Evolutionary conservation across 30 jellyfish, hydroid and myxozoan species (phyloP).

Genomic region (Nemopilema nomurai): DNA sequence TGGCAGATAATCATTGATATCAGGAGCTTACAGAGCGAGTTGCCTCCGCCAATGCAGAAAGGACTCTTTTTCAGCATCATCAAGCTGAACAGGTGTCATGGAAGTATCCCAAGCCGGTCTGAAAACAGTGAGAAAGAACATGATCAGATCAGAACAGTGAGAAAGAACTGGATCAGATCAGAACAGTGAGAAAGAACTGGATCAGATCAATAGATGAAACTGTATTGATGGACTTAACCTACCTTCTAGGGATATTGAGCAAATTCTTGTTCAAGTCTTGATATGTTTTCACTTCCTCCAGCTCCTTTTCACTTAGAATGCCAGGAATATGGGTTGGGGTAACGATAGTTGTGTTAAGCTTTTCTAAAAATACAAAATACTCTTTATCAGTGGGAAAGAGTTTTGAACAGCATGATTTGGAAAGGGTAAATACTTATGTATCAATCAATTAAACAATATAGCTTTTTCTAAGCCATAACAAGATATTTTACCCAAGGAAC

Average conservation of each 20-base stretch:
- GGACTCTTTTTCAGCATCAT: conserved; percentile 67
- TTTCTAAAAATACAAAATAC: conserved; percentile 62
- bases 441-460: too few relatives aligned
- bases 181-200: not conserved
- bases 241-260: conserved; percentile 94
- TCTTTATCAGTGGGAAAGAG: not conserved
- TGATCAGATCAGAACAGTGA: not conserved
- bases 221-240: not conserved
- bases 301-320: conserved; percentile 79
- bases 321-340: conserved; percentile 78
- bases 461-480: too few relatives aligned
- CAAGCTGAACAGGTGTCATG: conserved; percentile 82
- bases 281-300: conserved; percentile 40
- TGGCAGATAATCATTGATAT: too few relatives aligned
- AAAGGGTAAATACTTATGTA: too few relatives aligned
- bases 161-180: not conserved
- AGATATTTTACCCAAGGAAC: too few relatives aligned
- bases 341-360: conserved; percentile 68
- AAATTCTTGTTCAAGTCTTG: conserved; percentile 76
- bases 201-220: not conserved
- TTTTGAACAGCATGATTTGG: too few relatives aligned
- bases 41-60: conserved; percentile 89
- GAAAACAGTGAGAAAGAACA: not conserved
- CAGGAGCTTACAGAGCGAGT: conserved; percentile 75
- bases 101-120: conserved; percentile 83